Base-by-base conservation (phyloP, 2,888 invertebrate genomes). In the Celastrina argiolus region DNA sequence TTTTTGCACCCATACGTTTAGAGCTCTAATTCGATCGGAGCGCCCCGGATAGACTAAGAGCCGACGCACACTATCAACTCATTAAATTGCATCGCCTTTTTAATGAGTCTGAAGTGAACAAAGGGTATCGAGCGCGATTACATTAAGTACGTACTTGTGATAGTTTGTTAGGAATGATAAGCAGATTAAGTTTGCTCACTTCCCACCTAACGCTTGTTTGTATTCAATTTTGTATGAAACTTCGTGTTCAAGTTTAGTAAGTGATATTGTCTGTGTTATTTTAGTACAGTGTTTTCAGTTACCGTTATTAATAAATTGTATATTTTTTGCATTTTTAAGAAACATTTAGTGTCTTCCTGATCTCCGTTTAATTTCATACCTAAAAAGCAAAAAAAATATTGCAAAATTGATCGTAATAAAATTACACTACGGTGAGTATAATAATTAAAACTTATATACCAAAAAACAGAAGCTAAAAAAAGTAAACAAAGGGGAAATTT, bases 61-160 rank as follows among this genome's bases (percentile, higher is more conserved):
- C 88, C 84, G 88, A 90, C 91, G 87, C 89, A 90, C 91, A 91
- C 91, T 90, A 91, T 89, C 91, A 88, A 88, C 86, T 90, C 89
- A 90, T 91, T 91, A 91, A 91, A 91, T 91, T 91, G 91, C 91
- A 91, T 91, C 90, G 89, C 88, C 86, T 90, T 91, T 91, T 91
- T 91, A 91, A 91, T 91, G 91, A 91, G 89, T 90, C 91, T 89
- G 91, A 90, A 90, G 88, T 89, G 88, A 91, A 91, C 90, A 91
- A 91, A 91, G 90, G 90, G 88, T 91, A 89, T 90, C 83, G 88
- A 82, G 81, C 83, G 80, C 90, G 90, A 89, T 90, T 90, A 90
- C 90, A 89, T 88, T 89, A 88, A 90, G 89, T 83, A 85, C 82
- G 82, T 83, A 84, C 84, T 87, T 86, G 84, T 84, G 82, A 83